Base-by-base conservation (phyloP, 2,797 vertebrate species). In the Vultur gryphus region DNA sequence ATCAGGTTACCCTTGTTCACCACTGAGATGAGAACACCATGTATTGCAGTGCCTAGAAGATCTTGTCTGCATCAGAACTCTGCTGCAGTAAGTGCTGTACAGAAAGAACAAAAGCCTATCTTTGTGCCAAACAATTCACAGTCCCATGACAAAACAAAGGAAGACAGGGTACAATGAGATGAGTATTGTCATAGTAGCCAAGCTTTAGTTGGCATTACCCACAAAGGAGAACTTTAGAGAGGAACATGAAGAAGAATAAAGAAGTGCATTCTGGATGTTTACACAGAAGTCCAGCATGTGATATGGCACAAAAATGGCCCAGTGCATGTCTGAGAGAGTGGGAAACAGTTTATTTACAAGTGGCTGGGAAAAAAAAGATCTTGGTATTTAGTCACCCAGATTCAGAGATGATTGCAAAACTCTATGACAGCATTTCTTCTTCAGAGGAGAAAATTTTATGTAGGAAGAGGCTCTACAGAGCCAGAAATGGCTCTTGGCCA, bases 221-320 rank as follows among this genome's bases (percentile, higher is more conserved):
- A 52, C 80, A 95, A 95, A 86, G 52, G 61, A 93, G 90, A 95
- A 95, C 88, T 95, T 95, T 31, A 84, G 87, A 91, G 91, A 78
- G 91, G 94, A 95, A 95, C 80, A 84, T 75, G 41, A 84, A 86
- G 54, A 93, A 57, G 80, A 93, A 90, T 75, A 61, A 94, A 93
- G 69, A 88, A 95, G 72, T 93, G 72, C n/a, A 55, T 95, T 90
- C 85, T 95, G 76, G 49, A 73, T 84, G 58, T 93, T 96, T 91
- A 84, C 49, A 49, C 37, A 24, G 72, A 95, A 91, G 65, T 93
- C 72, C 61, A 91, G 61, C 90, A 91, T 86, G 87, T 95, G 91
- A 91, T 87, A 48, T 7, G 20, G 55, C 54, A 81, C 29, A 89
- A 92, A 19, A 2, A 5, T 73, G 69, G 44, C 31, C 13, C 44